Conservation (phyloP, 2,113 vertebrate genomes). For the Embiotoca jacksoni region DNA sequence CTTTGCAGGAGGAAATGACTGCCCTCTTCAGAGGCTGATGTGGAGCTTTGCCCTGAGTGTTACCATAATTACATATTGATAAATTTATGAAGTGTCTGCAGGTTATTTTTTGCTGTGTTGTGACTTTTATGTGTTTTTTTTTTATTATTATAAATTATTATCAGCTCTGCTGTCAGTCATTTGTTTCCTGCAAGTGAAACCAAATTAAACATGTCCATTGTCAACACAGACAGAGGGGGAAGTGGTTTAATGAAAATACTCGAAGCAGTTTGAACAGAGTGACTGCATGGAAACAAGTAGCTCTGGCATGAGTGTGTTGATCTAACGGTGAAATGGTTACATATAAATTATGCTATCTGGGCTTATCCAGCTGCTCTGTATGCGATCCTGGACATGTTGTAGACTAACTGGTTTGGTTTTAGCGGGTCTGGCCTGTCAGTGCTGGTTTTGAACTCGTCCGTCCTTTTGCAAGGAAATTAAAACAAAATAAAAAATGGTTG, state of each 20-base stretch:
- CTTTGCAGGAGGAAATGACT: slow-evolving; percentile 65
- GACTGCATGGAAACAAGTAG: slow-evolving; percentile 35
- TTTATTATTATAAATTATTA: slow-evolving; percentile 64
- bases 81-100: slow-evolving; percentile 78
- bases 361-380: slow-evolving; percentile 46
- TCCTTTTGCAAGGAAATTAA: too few relatives aligned
- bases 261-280: slow-evolving; percentile 35
- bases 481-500: too few relatives aligned
- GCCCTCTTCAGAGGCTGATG: slow-evolving; percentile 44
- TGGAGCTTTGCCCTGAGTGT: slow-evolving; percentile 54
- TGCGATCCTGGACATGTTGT: background rate
- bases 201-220: slow-evolving; percentile 51
- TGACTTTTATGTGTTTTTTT: slow-evolving; percentile 64
- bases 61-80: slow-evolving; percentile 77
- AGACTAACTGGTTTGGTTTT: background rate
- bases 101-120: slow-evolving; percentile 67
- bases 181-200: slow-evolving; percentile 48
- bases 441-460: too few relatives aligned
- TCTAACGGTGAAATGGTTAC: slow-evolving; percentile 14
- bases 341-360: slow-evolving; percentile 23
- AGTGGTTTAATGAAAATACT: slow-evolving; percentile 48
- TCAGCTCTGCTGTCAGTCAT: slow-evolving; percentile 61
- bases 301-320: slow-evolving; percentile 53
- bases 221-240: slow-evolving; percentile 16
- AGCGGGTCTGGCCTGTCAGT: background rate